phyloP scores from a whole-genome alignment of 2,113 vertebrate species.

The Lichenostomus cassidix region DNA sequence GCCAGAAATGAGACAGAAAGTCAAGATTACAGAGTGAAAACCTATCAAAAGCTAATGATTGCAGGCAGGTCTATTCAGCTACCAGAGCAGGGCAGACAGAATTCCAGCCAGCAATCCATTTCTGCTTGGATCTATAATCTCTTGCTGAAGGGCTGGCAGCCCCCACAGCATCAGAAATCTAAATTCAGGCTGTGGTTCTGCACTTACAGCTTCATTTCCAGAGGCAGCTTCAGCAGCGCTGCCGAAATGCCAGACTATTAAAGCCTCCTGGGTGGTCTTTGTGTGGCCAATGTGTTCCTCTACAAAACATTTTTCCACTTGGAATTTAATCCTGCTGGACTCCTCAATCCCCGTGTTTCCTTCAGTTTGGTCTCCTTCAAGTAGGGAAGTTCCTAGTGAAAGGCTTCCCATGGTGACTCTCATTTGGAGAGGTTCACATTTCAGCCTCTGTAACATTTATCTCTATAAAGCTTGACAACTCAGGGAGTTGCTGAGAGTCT shows the following conservation, averaged over 20 bases:
- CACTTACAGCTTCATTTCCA: not conserved
- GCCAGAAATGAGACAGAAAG: not conserved
- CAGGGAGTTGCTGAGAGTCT: not conserved
- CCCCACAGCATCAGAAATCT: not conserved
- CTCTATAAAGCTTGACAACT: not conserved
- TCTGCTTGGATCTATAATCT: not conserved
- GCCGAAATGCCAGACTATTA: not conserved
- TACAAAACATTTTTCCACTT: not conserved
- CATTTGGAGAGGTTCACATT: not conserved
- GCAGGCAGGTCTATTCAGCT: not conserved
- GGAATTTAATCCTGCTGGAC: not conserved
- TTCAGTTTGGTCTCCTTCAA: not conserved
- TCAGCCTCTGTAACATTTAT: not conserved
- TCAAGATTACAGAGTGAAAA: not conserved
- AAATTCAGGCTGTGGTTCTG: not conserved
- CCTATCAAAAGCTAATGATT: not conserved
- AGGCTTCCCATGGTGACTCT: not conserved
- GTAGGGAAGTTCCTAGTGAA: not conserved
- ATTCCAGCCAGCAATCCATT: not conserved
- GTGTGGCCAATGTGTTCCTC: not conserved
- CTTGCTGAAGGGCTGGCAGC: not conserved
- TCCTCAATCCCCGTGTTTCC: not conserved
- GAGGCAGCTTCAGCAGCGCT: not conserved
- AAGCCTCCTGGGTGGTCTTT: not conserved
- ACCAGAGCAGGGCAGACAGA: not conserved